A percentile compares a stretch with the other conserved stretches of the same genome.
phyloP scores from a whole-genome alignment of 2,113 vertebrate species.

The Neomonachus schauinslandi region DNA sequence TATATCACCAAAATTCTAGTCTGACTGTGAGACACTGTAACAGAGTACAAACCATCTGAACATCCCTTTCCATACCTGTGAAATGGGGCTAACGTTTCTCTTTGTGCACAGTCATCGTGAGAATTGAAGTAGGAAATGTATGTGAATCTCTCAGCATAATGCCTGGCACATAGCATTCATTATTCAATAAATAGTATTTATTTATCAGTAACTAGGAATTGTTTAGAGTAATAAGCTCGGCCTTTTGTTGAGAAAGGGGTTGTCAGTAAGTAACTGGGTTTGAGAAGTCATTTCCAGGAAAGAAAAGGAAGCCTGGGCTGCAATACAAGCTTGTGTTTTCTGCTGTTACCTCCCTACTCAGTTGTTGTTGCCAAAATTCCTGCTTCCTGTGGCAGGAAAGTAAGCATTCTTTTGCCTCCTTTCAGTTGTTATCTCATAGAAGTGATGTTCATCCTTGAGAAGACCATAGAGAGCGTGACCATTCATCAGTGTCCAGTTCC shows the following conservation, averaged over 20 bases:
- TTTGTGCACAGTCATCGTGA: background rate
- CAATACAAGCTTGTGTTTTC: background rate
- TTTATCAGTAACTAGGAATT: conserved; percentile 19
- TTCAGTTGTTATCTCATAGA: background rate
- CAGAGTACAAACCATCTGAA: background rate
- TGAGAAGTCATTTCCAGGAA: conserved; percentile 53
- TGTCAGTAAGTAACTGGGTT: background rate
- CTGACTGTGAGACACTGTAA: background rate
- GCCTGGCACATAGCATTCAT: background rate
- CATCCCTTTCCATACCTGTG: background rate
- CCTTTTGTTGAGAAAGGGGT: conserved; percentile 1
- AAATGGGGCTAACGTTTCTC: background rate
- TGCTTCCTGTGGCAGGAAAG: conserved; percentile 53
- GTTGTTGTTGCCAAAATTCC: background rate
- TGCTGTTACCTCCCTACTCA: background rate
- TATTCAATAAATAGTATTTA: conserved; percentile 11
- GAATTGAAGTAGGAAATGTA: conserved; percentile 6
- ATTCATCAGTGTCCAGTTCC: conserved; percentile 14
- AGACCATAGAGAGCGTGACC: background rate
- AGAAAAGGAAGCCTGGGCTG: background rate
- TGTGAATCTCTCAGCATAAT: background rate
- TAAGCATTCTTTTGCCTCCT: background rate
- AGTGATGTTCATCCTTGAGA: background rate
- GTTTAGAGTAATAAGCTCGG: background rate
- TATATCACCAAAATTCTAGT: background rate